Evolutionary conservation across 2,797 vertebrate species (phyloP).

Genomic region (Acanthiza pusilla): DNA sequence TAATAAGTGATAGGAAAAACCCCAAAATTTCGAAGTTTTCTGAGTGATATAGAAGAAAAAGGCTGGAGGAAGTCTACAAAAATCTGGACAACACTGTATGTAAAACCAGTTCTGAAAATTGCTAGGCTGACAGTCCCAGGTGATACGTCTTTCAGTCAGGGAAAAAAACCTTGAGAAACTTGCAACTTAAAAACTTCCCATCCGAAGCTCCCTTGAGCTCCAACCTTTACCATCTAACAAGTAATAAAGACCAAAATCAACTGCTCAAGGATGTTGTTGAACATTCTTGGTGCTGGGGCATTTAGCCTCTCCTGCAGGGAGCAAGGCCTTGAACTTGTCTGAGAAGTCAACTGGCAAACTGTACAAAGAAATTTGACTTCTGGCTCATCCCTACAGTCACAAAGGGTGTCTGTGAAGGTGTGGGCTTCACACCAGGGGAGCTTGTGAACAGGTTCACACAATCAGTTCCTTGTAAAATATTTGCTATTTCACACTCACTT

Average conservation of each 20-base stretch:
- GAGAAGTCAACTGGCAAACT: neutral
- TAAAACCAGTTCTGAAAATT: neutral
- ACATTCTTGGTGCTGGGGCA: neutral
- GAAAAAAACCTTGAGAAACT: neutral
- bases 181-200: neutral
- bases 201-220: neutral
- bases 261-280: neutral
- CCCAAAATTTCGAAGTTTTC: neutral
- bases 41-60: neutral
- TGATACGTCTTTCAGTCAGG: neutral
- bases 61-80: neutral
- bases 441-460: neutral
- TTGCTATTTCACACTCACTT: neutral
- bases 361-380: neutral
- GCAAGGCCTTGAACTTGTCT: neutral
- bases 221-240: neutral
- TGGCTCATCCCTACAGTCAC: neutral
- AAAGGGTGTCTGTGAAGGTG: neutral
- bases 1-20: neutral
- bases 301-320: neutral
- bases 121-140: neutral
- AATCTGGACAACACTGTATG: neutral
- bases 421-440: fast-evolving
- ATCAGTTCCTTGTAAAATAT: neutral
- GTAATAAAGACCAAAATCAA: neutral